Base-by-base conservation (phyloP, 35 echinoderm and acorn worm species). In the Lytechinus pictus region DNA sequence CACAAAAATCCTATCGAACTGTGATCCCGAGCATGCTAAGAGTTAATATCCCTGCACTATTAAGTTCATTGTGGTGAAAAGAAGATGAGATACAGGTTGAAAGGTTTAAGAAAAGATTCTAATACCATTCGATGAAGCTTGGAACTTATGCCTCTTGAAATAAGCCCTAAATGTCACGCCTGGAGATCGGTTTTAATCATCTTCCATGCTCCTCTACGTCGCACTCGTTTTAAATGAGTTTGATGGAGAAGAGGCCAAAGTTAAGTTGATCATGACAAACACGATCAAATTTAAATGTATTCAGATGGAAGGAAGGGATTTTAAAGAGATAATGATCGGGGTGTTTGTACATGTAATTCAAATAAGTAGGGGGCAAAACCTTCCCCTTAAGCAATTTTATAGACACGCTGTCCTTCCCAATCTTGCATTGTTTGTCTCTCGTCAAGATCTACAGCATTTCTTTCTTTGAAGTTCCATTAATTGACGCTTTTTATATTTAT, bases 291-390 rank as follows among this genome's bases (percentile, higher is more conserved):
- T 24, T n/a, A 79, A 79, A 79, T 79, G 66, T 79, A 79, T 79
- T 79, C 66, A 79, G 66, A 79, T n/a, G 19, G 66, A 79, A 79
- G 19, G 66, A 24, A 79, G 19, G 19, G 66, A 79, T 79, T 79
- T 6, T 79, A 79, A 79, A 79, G 66, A 79, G 19, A 16, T 79
- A 79, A 79, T 79, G 66, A 79, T 79, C 8, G 66, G 66, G 66
- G 66, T 90, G 88, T 90, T 90, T 90, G 52, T 90, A 21, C 52
- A 33, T 28, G 29, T 52, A 90, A 90, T 90, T 52, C 4, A 14
- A 54, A 27, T 54, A 90, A 54, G 88, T 90, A 90, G 88, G 88
- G 88, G 88, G 88, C 88, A 54, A 44, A 14, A 54, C 52, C 88
- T 90, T 90, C 19, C 87, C 88, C 88, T 90, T 10, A 12, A 54